Base-by-base conservation (phyloP, 2,888 invertebrate species). In the Ditylenchus weischeri region DNA sequence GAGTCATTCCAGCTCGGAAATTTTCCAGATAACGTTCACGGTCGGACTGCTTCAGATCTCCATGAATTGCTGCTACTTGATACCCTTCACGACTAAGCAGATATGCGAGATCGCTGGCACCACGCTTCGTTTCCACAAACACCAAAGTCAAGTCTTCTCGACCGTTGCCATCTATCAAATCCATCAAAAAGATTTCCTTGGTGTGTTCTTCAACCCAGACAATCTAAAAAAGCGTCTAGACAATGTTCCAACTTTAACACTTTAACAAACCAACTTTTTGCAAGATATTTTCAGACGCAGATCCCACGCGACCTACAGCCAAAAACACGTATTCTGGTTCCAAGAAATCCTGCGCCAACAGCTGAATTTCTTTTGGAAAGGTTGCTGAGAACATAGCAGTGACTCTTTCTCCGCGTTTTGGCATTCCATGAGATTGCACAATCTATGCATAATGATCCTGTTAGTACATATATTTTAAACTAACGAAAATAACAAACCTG, bases 311-410 rank as follows among this genome's bases (percentile, higher is more conserved):
- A 61, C 98, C 98, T 66, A 99, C 96, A 58, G 98, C 95, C 86
- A 99, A 88, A 87, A 98, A 99, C 81, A 99, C 94, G 85, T 99
- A 99, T 85, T 96, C 93, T 5, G 77, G 76, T 84, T 91, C 90
- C 83, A 99, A 87, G 86, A 99, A 99, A 86, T 96, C 96, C 83
- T 93, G 89, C 51, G 98, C 98, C 84, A 98, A 86, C 85, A 93
- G 90, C 88, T 90, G 84, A 78, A 99, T 99, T 85, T 96, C 95
- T 85, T 95, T 94, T 57, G 98, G 98, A 88, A 99, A 99, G 76
- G 98, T 99, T 62, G 98, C 98, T 65, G 95, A 95, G 87, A 99
- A 99, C 98, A 99, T 98, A 77, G 98, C 90, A 11, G 98, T 99
- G 86, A 96, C 95, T 68, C 98, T 88, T 76, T 93, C 90, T 66